Evolutionary conservation across 2,113 vertebrate genomes (phyloP), one percentile per base, ranked within the genome.

Genomic region (Sialia sialis): DNA sequence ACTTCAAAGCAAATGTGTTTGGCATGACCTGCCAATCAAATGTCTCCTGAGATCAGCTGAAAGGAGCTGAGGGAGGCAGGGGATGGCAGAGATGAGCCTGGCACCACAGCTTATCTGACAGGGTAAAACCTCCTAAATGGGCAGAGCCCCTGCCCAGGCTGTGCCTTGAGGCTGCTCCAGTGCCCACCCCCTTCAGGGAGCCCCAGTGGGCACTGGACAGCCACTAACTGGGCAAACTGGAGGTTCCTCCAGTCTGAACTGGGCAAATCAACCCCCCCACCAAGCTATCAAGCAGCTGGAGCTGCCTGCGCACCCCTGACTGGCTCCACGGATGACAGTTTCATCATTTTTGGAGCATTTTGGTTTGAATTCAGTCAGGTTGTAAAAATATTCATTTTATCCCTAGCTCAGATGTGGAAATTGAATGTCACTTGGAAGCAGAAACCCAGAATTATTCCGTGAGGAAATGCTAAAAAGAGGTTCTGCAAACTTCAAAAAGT

Each of bases 371-470:
- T 96, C 92, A 96, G 90, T 90, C 87, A 94, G 78, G 70, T 72
- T 95, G 96, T n/a, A 88, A 95, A 96, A 96, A 96, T 96, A 96
- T 95, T 91, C 96, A 73, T 93, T 87, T 91, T 83, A 85, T 90
- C 92, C 67, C 63, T 22, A 87, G 87, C 95, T 96, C 72, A 93
- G 90, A 76, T 69, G 75, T 70, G 86, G 92, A 68, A 96, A 92
- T 36, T 27, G 51, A 88, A 95, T 88, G 90, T 93, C 94, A 96
- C 55, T 69, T 49, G n/a, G 88, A 91, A 93, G 90, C 38, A 85
- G 72, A 96, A 92, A 93, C 43, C 18, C 46, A 38, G 75, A 92
- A 93, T 93, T 95, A 92, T 95, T 94, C 94, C 1, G 17, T 34
- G 94, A 90, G 94, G 83, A 95, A 95, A 94, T 88, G 72, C 90